Conservation (phyloP, 2,888 invertebrate species). For the Volucella inanis region DNA sequence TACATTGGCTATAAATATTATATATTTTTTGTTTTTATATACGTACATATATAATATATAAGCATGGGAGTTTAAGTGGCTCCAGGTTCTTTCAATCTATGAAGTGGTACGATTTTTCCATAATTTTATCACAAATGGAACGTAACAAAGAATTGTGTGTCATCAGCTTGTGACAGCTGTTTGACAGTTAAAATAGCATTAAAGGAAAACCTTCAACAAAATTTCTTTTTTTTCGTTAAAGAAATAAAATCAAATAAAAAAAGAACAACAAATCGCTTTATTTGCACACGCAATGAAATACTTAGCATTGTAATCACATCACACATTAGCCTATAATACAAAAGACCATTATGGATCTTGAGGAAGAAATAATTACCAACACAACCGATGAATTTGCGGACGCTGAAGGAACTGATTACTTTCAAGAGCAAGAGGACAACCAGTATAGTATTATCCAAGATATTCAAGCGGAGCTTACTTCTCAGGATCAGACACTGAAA, state of each 20-base stretch:
- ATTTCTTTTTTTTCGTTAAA: slow-evolving; percentile 42
- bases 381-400: slow-evolving; percentile 79
- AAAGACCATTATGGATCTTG: slow-evolving; percentile 50
- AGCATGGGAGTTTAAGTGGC: too few species aligned
- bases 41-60: too few species aligned
- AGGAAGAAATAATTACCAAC: slow-evolving; percentile 48
- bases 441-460: slow-evolving; percentile 81
- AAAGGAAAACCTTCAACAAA: slow-evolving; percentile 50
- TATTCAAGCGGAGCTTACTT: slow-evolving; percentile 78
- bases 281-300: slow-evolving; percentile 55
- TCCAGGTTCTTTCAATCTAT: too few species aligned
- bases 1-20: too few species aligned
- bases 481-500: slow-evolving; percentile 63
- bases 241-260: slow-evolving; percentile 29
- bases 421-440: slow-evolving; percentile 76
- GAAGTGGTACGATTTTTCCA: not conserved
- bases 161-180: slow-evolving; percentile 26
- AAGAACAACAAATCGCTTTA: not conserved
- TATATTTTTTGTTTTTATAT: too few species aligned
- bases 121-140: slow-evolving; percentile 12
- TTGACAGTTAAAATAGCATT: slow-evolving; percentile 45
- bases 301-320: not conserved
- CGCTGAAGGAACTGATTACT: slow-evolving; percentile 78
- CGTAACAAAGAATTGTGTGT: slow-evolving; percentile 9
- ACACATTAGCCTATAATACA: not conserved